Percentiles rank a stretch among this genome's conserved stretches.
phyloP scores from a whole-genome alignment of 2,888 invertebrate species.

The Epirrhoe tristata region DNA sequence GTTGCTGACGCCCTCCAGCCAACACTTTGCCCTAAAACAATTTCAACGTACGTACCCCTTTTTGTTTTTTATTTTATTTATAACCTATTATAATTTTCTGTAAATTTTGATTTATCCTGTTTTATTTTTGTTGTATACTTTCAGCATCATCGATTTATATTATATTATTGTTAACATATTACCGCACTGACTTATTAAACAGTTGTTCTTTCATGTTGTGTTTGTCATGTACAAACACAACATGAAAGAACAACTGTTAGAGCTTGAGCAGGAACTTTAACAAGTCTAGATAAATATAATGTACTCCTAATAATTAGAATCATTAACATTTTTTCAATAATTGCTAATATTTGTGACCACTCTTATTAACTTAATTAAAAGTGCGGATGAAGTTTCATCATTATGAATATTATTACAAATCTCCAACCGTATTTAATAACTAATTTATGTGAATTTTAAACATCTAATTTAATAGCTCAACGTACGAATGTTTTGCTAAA shows the following conservation, averaged over 20 bases:
- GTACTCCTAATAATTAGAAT: neutral
- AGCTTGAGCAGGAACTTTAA: neutral
- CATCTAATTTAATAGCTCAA: conserved; percentile 19
- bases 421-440: conserved; percentile 19
- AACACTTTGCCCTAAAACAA: conserved; percentile 80
- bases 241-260: no score
- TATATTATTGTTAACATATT: neutral
- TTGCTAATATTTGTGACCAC: neutral
- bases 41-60: conserved; percentile 82
- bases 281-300: neutral
- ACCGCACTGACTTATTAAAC: neutral
- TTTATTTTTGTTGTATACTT: conserved; percentile 43
- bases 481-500: conserved; percentile 14
- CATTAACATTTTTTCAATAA: neutral
- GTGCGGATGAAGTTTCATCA: conserved; percentile 3
- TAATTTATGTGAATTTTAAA: conserved; percentile 35
- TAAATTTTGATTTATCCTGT: conserved; percentile 46
- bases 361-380: neutral
- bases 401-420: neutral
- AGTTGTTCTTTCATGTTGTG: neutral
- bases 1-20: conserved; percentile 84
- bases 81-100: conserved; percentile 50
- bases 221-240: no score
- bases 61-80: conserved; percentile 65
- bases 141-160: conserved; percentile 32